Conservation (phyloP, 1,140 invertebrate species). For the Tenebrio molitor region DNA sequence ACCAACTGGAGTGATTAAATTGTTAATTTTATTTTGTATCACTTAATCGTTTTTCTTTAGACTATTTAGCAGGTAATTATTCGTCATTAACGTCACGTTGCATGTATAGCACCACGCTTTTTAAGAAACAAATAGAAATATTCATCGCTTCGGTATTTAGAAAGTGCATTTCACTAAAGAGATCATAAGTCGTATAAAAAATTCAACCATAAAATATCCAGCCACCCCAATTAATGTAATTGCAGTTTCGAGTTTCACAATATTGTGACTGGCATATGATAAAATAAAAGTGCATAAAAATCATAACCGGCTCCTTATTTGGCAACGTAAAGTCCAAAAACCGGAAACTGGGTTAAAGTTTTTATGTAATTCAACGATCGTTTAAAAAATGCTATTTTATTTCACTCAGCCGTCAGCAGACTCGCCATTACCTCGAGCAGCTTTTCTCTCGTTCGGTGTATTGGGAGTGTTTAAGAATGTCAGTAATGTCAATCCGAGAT, state of each 20-base stretch:
- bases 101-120: neutral
- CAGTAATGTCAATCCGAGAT: constrained; percentile 23
- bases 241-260: constrained; percentile 10
- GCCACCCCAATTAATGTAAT: constrained; percentile 2
- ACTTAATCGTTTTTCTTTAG: too few species aligned
- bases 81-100: too few species aligned
- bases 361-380: constrained; percentile 5
- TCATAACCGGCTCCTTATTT: constrained; percentile 7
- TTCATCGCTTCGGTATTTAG: constrained; percentile 13
- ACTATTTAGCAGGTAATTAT: too few species aligned
- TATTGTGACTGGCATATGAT: neutral
- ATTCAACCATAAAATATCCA: neutral
- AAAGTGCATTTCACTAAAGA: constrained; percentile 9
- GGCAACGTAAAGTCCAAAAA: neutral
- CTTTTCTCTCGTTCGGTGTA: constrained; percentile 23
- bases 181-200: neutral
- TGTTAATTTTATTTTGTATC: too few species aligned
- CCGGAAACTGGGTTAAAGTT: constrained; percentile 22
- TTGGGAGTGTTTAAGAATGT: constrained; percentile 36
- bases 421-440: constrained; percentile 9
- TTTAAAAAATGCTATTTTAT: neutral
- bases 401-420: neutral
- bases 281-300: constrained; percentile 9
- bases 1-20: too few species aligned
- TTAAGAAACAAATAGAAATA: neutral